These are phyloP conservation scores for Drosophila histrio DNA, from an alignment of 2,888 invertebrate genomes.

Conservation along the genomic window DNA sequence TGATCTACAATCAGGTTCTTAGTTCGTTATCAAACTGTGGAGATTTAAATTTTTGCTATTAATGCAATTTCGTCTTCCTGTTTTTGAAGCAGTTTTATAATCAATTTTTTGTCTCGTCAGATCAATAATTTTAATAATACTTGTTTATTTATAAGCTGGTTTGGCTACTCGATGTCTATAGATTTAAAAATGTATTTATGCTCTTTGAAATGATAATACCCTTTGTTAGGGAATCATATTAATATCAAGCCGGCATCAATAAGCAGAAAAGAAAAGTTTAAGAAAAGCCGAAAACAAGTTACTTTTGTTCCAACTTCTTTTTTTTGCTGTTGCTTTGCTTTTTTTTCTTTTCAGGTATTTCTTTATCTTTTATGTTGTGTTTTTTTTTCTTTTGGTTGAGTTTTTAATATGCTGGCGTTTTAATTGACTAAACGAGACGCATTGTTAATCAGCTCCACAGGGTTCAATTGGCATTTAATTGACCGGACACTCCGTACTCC, in stretches of 20 bases:
- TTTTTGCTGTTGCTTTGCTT: constrained; percentile 2
- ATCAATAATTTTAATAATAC: too few relatives aligned
- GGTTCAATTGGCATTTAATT: constrained; percentile 56
- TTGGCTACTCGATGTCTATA: too few relatives aligned
- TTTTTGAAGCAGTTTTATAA: too few relatives aligned
- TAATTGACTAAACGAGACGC: constrained; percentile 43
- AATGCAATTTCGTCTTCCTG: too few relatives aligned
- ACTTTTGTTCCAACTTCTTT: constrained; percentile 25
- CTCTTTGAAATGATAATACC: constrained; percentile 1
- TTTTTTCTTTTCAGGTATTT: constrained; percentile 4
- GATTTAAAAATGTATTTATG: too few relatives aligned
- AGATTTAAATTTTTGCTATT: too few relatives aligned
- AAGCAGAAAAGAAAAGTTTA: constrained; percentile 59
- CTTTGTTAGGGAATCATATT: neutral
- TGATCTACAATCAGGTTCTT: too few relatives aligned
- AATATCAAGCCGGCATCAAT: constrained; percentile 34
- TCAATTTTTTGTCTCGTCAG: too few relatives aligned
- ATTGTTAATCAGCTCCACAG: constrained; percentile 38
- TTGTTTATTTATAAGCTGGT: too few relatives aligned
- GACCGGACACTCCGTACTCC: constrained; percentile 16
- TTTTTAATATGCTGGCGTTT: constrained; percentile 36
- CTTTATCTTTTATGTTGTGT: neutral
- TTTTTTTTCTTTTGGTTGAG: neutral
- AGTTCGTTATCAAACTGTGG: too few relatives aligned
- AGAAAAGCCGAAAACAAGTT: constrained; percentile 58